phyloP scores from a whole-genome alignment of 2,113 vertebrate genomes.

The Microtus montanus region DNA sequence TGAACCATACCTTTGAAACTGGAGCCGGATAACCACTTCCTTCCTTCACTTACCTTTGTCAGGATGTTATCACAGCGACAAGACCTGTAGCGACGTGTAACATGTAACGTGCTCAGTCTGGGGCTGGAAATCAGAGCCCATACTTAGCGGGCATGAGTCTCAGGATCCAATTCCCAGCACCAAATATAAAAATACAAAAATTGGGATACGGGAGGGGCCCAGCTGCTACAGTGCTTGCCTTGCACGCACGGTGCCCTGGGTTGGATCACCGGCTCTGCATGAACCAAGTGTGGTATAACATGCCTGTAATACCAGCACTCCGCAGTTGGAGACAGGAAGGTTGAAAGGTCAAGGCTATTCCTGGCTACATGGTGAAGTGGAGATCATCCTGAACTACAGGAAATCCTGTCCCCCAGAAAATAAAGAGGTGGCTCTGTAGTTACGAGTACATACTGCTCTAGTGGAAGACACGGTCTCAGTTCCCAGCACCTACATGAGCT shows the following conservation, averaged over 20 bases:
- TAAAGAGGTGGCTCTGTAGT: background rate
- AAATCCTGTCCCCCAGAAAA: background rate
- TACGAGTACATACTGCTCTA: background rate
- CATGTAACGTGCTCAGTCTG: background rate
- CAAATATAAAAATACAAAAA: background rate
- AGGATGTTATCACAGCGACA: background rate
- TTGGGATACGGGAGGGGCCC: rapidly evolving
- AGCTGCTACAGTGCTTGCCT: background rate
- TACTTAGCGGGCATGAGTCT: background rate
- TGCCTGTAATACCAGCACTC: background rate
- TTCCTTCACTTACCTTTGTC: too few species aligned
- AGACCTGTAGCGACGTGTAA: too few species aligned
- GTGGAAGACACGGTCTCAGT: background rate
- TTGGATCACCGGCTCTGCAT: background rate
- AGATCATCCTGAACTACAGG: background rate
- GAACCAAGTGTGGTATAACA: background rate
- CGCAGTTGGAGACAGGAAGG: background rate
- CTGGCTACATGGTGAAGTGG: background rate
- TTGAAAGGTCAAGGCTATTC: background rate
- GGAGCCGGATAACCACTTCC: background rate
- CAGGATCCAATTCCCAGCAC: background rate
- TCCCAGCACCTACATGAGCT: background rate
- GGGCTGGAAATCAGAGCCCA: background rate
- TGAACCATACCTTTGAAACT: background rate
- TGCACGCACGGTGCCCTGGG: background rate